Conservation (phyloP, 2,888 invertebrate genomes). For the Oasisia sp. region DNA sequence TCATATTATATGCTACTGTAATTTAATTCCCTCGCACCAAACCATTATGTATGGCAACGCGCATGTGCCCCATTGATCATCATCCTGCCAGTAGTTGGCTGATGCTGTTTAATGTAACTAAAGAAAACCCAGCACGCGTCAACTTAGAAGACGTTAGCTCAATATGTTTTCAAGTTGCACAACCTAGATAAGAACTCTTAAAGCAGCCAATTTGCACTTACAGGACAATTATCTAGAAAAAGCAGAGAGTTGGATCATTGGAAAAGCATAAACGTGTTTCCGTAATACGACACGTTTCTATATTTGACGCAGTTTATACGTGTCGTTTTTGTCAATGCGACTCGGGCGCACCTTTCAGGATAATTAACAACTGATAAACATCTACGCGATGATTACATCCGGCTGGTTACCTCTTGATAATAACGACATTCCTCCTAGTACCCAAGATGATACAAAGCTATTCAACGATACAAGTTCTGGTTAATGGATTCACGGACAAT, state of each 20-base stretch:
- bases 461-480: not conserved
- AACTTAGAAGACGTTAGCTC: no score
- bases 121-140: no score
- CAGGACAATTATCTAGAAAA: not conserved
- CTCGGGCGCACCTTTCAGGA: not conserved
- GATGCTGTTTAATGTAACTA: no score
- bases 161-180: no score
- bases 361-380: not conserved
- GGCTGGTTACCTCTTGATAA: not conserved
- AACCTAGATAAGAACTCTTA: no score
- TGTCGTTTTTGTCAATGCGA: not conserved
- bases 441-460: not conserved
- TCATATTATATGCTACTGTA: no score
- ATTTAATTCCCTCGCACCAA: no score
- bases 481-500: not conserved
- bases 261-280: not conserved
- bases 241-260: not conserved
- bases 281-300: not conserved
- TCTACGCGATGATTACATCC: not conserved
- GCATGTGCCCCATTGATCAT: no score
- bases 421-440: not conserved
- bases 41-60: no score
- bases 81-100: no score
- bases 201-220: not conserved
- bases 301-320: not conserved